A percentile compares a stretch with the other conserved stretches of the same genome.
These are phyloP conservation scores for Cabera pusaria DNA, from an alignment of 2,888 invertebrate genomes.

Conservation along the genomic window DNA sequence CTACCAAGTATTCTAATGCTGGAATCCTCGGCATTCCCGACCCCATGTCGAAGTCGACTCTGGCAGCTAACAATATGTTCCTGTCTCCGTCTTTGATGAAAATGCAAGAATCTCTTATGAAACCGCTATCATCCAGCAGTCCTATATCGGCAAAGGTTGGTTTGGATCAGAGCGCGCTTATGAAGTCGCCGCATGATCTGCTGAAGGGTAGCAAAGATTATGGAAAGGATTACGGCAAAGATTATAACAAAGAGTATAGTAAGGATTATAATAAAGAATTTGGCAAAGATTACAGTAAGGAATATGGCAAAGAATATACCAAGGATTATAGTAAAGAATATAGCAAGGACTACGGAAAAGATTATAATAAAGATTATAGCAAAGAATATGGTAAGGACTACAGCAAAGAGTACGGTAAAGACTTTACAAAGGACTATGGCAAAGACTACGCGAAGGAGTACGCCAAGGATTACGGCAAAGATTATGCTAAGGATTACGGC, in stretches of 20 bases:
- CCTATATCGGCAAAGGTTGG: slow-evolving; percentile 75
- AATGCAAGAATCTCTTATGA: slow-evolving; percentile 86
- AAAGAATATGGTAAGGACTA: slow-evolving; percentile 27
- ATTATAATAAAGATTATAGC: slow-evolving; percentile 21
- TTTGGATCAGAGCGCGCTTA: slow-evolving; percentile 66
- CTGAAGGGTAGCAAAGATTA: slow-evolving; percentile 31
- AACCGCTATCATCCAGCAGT: slow-evolving; percentile 84
- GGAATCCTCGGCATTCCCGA: slow-evolving; percentile 87
- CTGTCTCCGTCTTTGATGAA: slow-evolving; percentile 88
- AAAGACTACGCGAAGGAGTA: slow-evolving; percentile 25
- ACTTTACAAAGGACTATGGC: slow-evolving; percentile 20
- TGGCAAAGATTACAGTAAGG: slow-evolving; percentile 23
- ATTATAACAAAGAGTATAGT: slow-evolving; percentile 26
- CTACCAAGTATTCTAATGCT: slow-evolving; percentile 85
- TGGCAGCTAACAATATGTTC: slow-evolving; percentile 91
- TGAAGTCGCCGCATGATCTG: slow-evolving; percentile 58
- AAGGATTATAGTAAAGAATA: slow-evolving; percentile 24
- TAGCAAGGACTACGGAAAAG: slow-evolving; percentile 30
- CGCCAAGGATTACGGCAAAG: slow-evolving; percentile 27
- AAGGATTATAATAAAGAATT: slow-evolving; percentile 20
- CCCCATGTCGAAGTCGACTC: slow-evolving; percentile 89
- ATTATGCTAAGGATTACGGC: slow-evolving; percentile 28
- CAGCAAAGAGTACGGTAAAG: slow-evolving; percentile 22
- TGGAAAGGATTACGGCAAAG: slow-evolving; percentile 16
- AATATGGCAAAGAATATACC: slow-evolving; percentile 29